phyloP scores from a whole-genome alignment of 1,140 invertebrate genomes.

The Megalonaias nervosa region DNA sequence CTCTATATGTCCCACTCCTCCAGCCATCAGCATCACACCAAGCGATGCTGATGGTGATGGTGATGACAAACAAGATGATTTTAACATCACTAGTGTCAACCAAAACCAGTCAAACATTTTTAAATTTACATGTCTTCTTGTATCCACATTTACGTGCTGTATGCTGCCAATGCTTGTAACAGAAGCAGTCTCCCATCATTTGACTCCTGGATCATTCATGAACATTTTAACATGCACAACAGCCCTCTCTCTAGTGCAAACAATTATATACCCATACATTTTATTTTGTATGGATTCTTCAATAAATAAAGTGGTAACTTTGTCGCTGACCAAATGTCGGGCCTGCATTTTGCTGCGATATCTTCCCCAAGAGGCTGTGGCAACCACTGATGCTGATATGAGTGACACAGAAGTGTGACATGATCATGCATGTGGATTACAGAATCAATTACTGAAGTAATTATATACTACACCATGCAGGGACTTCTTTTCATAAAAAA shows the following conservation, averaged over 20 bases:
- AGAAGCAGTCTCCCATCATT: constrained; percentile 40
- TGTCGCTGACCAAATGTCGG: constrained; percentile 39
- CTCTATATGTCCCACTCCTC: constrained; percentile 33
- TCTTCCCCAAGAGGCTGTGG: constrained; percentile 35
- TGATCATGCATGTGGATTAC: neutral
- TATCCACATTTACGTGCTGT: constrained; percentile 52
- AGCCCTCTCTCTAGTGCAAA: constrained; percentile 58
- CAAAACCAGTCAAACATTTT: constrained; percentile 41
- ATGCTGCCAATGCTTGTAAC: constrained; percentile 57
- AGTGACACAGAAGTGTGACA: constrained; percentile 28
- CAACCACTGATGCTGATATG: constrained; percentile 33
- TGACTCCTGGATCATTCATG: constrained; percentile 46
- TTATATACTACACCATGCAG: too few relatives aligned
- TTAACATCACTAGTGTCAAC: constrained; percentile 14
- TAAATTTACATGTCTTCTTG: constrained; percentile 49
- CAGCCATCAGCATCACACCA: constrained; percentile 32
- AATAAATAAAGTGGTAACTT: constrained; percentile 49
- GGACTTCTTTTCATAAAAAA: too few relatives aligned
- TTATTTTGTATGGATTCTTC: constrained; percentile 54
- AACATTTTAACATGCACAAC: constrained; percentile 59
- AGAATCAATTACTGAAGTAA: too few relatives aligned
- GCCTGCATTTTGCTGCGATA: constrained; percentile 31
- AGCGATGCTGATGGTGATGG: constrained; percentile 1
- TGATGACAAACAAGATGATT: constrained; percentile 17
- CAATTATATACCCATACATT: constrained; percentile 62